Conservation (phyloP, 2,113 vertebrate species). For the Mesembrinibis cayennensis region DNA sequence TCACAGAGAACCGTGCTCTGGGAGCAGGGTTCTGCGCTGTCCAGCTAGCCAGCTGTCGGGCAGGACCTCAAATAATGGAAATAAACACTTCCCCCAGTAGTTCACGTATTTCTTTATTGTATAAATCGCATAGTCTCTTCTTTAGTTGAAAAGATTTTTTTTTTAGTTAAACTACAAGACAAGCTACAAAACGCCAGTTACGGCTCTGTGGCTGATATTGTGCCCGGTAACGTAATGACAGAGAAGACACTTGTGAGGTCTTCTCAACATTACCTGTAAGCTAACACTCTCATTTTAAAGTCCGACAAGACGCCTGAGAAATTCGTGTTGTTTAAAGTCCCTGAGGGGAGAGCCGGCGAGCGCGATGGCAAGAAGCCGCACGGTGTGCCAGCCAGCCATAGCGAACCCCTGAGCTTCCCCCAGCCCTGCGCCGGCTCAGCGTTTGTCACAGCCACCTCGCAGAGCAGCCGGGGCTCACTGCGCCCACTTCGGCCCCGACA, state of each 20-base stretch:
- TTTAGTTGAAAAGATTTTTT: not conserved
- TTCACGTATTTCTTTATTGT: not conserved
- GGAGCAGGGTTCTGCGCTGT: not conserved
- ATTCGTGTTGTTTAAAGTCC: not conserved
- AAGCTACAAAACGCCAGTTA: not conserved
- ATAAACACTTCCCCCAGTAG: not conserved
- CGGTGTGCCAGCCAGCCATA: not conserved
- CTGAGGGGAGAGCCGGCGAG: not conserved
- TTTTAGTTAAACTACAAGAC: not conserved
- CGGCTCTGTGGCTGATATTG: accelerated
- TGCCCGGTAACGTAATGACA: not conserved
- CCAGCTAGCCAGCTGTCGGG: conserved; percentile 21
- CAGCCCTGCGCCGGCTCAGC: not conserved
- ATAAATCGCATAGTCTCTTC: not conserved
- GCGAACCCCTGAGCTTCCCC: not conserved
- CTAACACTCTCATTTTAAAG: not conserved
- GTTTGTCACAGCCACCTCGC: accelerated
- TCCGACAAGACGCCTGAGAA: not conserved
- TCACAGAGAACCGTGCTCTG: not conserved
- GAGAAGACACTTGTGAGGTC: not conserved
- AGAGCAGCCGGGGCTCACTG: not conserved
- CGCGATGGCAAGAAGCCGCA: not conserved
- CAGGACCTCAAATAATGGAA: not conserved
- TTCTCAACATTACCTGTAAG: not conserved
- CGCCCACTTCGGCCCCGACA: not conserved